Percentiles rank a stretch among this genome's conserved stretches.
These are phyloP conservation scores for Mimas tiliae DNA, from an alignment of 2,888 invertebrate species.

Conservation along the genomic window DNA sequence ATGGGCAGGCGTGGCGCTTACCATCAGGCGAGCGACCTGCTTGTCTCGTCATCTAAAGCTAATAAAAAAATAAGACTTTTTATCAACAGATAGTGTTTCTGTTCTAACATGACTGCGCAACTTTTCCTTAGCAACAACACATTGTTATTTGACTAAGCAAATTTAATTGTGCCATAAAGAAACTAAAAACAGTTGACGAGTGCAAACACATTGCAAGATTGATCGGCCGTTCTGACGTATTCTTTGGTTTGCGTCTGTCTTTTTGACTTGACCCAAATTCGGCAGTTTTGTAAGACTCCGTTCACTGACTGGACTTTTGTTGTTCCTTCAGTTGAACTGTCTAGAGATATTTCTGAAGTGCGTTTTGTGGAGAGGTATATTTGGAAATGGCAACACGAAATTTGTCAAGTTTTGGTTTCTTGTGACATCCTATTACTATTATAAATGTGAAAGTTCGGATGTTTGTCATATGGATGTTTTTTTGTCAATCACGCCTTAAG, in stretches of 20 bases:
- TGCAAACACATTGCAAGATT: conserved; percentile 6
- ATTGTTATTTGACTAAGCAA: background rate
- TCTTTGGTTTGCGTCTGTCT: conserved; percentile 3
- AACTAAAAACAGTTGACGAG: background rate
- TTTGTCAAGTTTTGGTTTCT: background rate
- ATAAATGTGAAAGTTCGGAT: too few species aligned
- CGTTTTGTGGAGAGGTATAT: background rate
- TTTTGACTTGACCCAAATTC: conserved; percentile 18
- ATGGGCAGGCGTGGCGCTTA: too few species aligned
- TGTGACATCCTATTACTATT: too few species aligned
- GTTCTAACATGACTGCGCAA: background rate
- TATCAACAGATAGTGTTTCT: too few species aligned
- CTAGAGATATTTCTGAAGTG: background rate
- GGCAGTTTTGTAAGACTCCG: background rate
- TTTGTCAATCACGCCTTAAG: too few species aligned
- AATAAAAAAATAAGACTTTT: too few species aligned
- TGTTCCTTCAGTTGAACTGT: background rate
- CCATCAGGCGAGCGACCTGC: too few species aligned
- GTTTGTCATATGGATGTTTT: too few species aligned
- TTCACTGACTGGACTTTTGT: background rate
- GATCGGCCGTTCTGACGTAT: background rate
- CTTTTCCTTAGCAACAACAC: background rate
- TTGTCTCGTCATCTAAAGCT: too few species aligned
- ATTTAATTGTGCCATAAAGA: background rate
- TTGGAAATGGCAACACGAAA: background rate